Base-by-base conservation (phyloP, 1,140 invertebrate species). In the Megathymus violae region DNA sequence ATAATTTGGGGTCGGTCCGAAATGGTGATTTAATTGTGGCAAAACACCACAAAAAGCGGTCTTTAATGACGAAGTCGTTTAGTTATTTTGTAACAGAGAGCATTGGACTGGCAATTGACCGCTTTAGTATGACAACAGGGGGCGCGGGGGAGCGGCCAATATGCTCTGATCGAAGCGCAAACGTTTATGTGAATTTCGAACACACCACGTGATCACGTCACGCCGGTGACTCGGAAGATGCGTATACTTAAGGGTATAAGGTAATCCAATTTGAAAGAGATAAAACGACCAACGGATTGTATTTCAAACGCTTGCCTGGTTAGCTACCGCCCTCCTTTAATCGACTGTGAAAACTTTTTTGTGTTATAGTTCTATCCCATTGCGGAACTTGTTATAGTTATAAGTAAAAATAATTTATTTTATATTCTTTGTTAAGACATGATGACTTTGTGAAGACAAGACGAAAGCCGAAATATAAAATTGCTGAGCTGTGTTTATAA, bases 1-100 rank as follows among this genome's bases (percentile, higher is more conserved):
- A 87, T 78, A 82, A 73, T 68, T 79, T 71, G 70, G 73, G 74
- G 75, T 60, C 67, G 63, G 61, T 59, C 56, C 75, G 65, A 80
- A 76, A 84, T 82, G 71, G 66, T 63, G 62, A 79, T 82, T 82
- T 84, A 76, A 85, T 83, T 85, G 78, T 86, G 74, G 68, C 61
- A 79, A 85, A 86, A 78, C 66, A 62, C 59, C 59, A 76, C 73
- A 86, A 84, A 81, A 77, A 77, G 64, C 68, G 56, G 69, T 67
- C 56, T 69, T 64, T 68, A 76, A 81, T 80, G 80, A 79, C 74
- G 78, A 77, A 76, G 69, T 74, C 74, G 80, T 80, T 80, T 77
- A 77, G 77, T 84, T 88, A 83, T 85, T 84, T 85, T 78, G 80
- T 82, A 80, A 81, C 75, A 36, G 78, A 79, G 86, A 80, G 84